Conservation (phyloP, 1,140 invertebrate species). For the Oedothorax gibbosus region DNA sequence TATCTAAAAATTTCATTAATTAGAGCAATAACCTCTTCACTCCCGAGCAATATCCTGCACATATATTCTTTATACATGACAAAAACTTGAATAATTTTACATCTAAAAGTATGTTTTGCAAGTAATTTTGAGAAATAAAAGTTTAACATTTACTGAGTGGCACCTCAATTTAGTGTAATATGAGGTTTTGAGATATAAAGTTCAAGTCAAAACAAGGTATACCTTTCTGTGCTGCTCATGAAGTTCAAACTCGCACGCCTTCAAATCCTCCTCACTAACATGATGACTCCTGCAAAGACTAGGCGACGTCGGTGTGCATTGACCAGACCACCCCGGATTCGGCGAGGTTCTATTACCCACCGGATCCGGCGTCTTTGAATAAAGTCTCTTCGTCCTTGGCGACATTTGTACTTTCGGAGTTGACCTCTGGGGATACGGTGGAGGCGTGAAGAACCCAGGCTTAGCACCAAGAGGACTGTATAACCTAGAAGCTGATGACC, state of each 20-base stretch:
- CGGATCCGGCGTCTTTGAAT: constrained; percentile 57
- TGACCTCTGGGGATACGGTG: constrained; percentile 33
- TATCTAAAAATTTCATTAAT: no score
- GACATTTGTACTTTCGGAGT: constrained; percentile 46
- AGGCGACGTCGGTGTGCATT: constrained; percentile 48
- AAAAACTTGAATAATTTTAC: no score
- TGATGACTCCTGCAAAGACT: constrained; percentile 52
- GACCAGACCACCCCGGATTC: constrained; percentile 42
- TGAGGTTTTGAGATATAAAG: no score
- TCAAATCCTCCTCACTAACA: constrained; percentile 68
- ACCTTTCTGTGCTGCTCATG: constrained; percentile 67
- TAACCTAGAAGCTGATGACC: constrained; percentile 32
- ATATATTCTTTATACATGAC: no score
- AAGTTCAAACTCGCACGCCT: constrained; percentile 69
- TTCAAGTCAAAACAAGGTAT: neutral
- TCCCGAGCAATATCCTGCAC: no score
- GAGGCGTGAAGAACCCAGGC: constrained; percentile 56
- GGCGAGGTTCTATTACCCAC: constrained; percentile 41
- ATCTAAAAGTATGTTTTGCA: no score
- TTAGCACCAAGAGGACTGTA: constrained; percentile 40
- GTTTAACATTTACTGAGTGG: no score
- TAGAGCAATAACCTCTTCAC: no score
- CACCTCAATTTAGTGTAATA: no score
- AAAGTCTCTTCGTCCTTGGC: constrained; percentile 49
- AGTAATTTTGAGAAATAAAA: no score